Evolutionary conservation across 2,797 vertebrate genomes (phyloP).

Genomic region (Smutsia temminckii): DNA sequence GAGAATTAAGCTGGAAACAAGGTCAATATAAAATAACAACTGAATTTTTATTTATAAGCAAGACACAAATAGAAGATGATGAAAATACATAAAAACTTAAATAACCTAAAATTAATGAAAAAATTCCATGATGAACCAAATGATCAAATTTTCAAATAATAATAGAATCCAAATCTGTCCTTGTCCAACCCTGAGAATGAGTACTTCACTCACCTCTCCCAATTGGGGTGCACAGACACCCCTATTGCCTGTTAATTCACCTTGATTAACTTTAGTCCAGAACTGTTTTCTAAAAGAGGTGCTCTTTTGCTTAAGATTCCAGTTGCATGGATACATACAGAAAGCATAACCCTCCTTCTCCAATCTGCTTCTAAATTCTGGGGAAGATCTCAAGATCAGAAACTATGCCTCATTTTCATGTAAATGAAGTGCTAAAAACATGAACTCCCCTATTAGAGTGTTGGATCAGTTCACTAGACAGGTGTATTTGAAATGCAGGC

Average conservation of each 20-base stretch:
- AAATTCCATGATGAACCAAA: background rate
- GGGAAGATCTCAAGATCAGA: background rate
- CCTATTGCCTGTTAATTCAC: background rate
- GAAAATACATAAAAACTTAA: background rate
- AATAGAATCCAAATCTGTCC: background rate
- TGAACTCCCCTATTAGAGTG: background rate
- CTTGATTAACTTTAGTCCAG: background rate
- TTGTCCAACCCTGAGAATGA: background rate
- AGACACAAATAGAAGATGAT: background rate
- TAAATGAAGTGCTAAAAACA: background rate
- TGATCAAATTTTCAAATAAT: background rate
- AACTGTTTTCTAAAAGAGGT: background rate
- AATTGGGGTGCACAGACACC: no score
- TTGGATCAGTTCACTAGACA: background rate
- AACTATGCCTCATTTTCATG: background rate
- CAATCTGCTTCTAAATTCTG: background rate
- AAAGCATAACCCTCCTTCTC: background rate
- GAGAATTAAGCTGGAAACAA: background rate
- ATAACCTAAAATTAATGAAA: background rate
- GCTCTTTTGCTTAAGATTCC: background rate
- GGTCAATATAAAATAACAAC: background rate
- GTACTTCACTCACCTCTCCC: background rate
- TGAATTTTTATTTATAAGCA: background rate
- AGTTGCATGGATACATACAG: background rate
- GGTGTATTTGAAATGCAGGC: background rate